Evolutionary conservation across 2,888 invertebrate genomes (phyloP).

Genomic region (Parnassius orleans): DNA sequence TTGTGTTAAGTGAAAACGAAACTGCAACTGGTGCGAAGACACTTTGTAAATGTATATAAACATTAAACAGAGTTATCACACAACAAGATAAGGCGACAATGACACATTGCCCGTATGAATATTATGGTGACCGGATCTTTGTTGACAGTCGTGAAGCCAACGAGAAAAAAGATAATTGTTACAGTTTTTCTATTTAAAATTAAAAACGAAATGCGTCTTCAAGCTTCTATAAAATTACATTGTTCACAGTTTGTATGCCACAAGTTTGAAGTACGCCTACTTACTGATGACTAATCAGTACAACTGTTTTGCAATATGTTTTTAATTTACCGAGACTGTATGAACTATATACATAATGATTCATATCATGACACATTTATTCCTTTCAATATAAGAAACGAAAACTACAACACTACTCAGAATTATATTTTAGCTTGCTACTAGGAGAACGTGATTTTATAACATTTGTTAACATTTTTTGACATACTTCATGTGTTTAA

Average conservation of each 20-base stretch:
- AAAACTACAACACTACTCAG: no score
- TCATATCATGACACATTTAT: conserved; percentile 25
- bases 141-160: conserved; percentile 15
- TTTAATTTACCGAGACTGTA: conserved; percentile 10
- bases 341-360: conserved; percentile 13
- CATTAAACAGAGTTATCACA: conserved; percentile 50
- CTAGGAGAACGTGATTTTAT: no score
- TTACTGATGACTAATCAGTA: conserved; percentile 11
- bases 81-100: conserved; percentile 67
- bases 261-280: not conserved
- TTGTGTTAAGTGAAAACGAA: conserved; percentile 58
- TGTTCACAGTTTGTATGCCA: not conserved
- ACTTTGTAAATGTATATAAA: conserved; percentile 60
- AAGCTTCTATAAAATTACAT: not conserved
- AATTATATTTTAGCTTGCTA: no score
- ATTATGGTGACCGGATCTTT: conserved; percentile 55
- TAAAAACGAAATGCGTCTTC: no score
- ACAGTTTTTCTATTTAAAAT: no score
- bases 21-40: conserved; percentile 59
- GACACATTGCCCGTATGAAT: conserved; percentile 65
- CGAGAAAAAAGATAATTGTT: no score
- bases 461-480: no score
- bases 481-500: no score
- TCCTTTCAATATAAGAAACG: conserved; percentile 1
- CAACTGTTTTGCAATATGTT: conserved; percentile 20